Evolutionary conservation across 2,888 invertebrate species (phyloP), one percentile per base, ranked within the genome.

Genomic region (Charanyca ferruginea): DNA sequence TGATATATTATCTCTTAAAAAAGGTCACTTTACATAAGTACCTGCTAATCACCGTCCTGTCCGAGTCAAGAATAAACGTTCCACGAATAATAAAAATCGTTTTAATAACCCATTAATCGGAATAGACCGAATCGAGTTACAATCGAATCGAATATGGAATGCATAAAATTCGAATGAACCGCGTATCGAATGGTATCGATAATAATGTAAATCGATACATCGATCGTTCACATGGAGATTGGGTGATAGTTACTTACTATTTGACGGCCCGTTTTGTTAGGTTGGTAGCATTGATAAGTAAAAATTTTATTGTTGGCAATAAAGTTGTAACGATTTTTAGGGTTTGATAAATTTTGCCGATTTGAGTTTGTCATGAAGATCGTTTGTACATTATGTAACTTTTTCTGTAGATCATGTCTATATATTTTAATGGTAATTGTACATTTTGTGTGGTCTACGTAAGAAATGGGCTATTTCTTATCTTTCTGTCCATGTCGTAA

Each of bases 91-190:
- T 81, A 77, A 77, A 76, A 83, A 80, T 66, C 28, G 69, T 32
- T 70, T 71, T 83, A 76, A 80, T 67, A 83, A 76, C 80, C 81
- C 66, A 78, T 83, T 83, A 78, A 83, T 81, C 49, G 63, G 76
- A 73, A 78, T 75, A 69, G 58, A 76, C 69, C 73, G 78, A 76
- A 67, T 81, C 81, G 69, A 69, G 70, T 77, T 77, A 83, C 69
- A 69, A 81, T 81, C 80, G 83, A 73, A 81, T 72, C 77, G 64
- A 79, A 77, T 81, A 80, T 69, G 78, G 78, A 84, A 84, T 83
- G 82, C 79, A 79, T 81, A 68, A 77, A 72, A 81, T 79, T 66
- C 59, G 69, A 81, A 73, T 79, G 74, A 71, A 59, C 49, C 66
- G 73, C 68, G 76, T 81, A 83, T 84, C 81, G 81, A 81, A 83